phyloP scores from a whole-genome alignment of 2,888 invertebrate species.

The Drosophila helvetica region DNA sequence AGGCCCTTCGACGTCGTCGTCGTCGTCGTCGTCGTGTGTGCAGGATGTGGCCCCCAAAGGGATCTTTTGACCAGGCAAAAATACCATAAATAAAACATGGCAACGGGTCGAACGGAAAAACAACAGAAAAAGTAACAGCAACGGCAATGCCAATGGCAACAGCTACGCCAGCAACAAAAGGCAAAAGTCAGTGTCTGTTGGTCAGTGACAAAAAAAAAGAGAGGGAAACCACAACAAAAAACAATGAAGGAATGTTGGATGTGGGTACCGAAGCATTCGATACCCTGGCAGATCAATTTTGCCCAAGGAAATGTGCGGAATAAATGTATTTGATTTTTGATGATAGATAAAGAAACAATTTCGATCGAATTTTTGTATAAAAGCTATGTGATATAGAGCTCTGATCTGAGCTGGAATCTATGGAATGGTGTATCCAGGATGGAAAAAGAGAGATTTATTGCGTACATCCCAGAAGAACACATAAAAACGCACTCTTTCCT shows the following conservation, averaged over 20 bases:
- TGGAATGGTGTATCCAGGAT: too few species aligned
- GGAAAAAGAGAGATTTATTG: too few species aligned
- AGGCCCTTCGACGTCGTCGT: conserved; percentile 1
- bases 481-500: too few species aligned
- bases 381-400: too few species aligned
- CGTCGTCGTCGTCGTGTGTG: conserved; percentile 13
- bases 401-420: too few species aligned
- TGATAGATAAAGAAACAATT: neutral
- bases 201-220: conserved; percentile 34
- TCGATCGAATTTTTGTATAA: neutral
- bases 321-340: too few species aligned
- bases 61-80: conserved; percentile 61
- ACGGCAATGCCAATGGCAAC: conserved; percentile 26
- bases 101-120: conserved; percentile 46
- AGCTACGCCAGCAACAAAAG: conserved; percentile 44
- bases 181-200: conserved; percentile 60
- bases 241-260: conserved; percentile 11
- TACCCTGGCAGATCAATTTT: neutral
- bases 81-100: conserved; percentile 76
- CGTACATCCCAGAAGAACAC: too few species aligned
- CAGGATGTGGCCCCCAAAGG: conserved; percentile 64
- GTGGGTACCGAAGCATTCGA: neutral
- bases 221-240: conserved; percentile 23
- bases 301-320: too few species aligned
- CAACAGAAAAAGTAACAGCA: conserved; percentile 37